phyloP scores from a whole-genome alignment of 2,113 vertebrate genomes.

The Nesoenas mayeri region DNA sequence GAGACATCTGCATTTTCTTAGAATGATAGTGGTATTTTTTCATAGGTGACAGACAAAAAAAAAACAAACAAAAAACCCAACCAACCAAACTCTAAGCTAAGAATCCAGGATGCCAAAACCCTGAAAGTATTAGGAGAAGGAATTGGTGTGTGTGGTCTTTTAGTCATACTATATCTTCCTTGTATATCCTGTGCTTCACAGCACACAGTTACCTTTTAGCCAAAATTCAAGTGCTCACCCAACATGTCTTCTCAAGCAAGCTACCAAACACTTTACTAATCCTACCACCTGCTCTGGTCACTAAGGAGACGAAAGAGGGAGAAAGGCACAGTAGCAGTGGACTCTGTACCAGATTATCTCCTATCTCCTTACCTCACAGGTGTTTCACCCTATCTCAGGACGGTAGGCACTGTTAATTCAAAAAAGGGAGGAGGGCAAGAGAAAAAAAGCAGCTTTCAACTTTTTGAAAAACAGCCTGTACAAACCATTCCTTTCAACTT shows the following conservation, averaged over 20 bases:
- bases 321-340: background rate
- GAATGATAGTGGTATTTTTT: background rate
- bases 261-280: background rate
- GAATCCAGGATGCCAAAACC: background rate
- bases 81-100: background rate
- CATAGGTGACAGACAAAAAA: background rate
- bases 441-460: background rate
- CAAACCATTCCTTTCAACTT: background rate
- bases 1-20: background rate
- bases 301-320: background rate
- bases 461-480: background rate
- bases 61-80: background rate
- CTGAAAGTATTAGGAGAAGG: background rate
- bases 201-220: background rate
- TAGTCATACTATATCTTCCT: background rate
- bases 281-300: background rate
- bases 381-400: background rate
- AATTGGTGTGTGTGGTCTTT: background rate
- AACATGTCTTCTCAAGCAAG: background rate
- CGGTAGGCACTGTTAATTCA: background rate
- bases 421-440: fast-evolving
- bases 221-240: background rate
- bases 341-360: background rate
- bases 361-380: background rate
- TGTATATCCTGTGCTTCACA: background rate